Base-by-base conservation (phyloP, 2,797 vertebrate genomes). In the Enoplosus armatus region DNA sequence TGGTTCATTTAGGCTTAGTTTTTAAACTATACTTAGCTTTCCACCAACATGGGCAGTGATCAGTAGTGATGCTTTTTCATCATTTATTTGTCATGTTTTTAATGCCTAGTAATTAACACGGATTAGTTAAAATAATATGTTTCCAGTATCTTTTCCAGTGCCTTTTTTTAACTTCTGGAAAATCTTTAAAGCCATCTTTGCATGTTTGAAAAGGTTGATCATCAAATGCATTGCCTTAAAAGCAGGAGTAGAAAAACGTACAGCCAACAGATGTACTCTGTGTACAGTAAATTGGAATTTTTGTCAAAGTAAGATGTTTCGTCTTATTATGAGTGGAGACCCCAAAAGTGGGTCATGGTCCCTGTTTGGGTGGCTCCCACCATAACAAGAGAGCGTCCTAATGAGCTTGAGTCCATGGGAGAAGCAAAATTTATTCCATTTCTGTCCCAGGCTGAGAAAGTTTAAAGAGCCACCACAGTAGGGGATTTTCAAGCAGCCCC, bases 401-500 rank as follows among this genome's bases (percentile, higher is more conserved):
- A 93, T 93, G 87, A 92, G 91, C 88, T 81, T 87, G 81, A 83
- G 85, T 90, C 77, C 55, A 45, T 64, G 80, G 45, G 70, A 88
- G 82, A 85, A 69, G 77, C 72, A 24, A 88, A 89, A 89, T 91
- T 60, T 89, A 92, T 92, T 90, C 90, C 29, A 74, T 85, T 90
- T 87, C 75, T 82, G 80, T 92, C 88, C 82, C 79, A 79, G 77
- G 83, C 89, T 91, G 79, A 85, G 83, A 86, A 77, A 90, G 90
- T 91, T 92, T 91, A 91, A 91, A 92, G 89, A 90, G 75, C 68
- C 56, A 74, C 73, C 88, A 87, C 91, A 92, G 91, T 90, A 75
- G 88, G 90, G 82, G 92, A 90, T 91, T 89, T 89, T 86, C 72
- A 86, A 89, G 81, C 71, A 87, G 69, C 87, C 91, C 90, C 90